Base-by-base conservation (phyloP, 2,113 vertebrate species). In the Pelvicachromis taeniatus region DNA sequence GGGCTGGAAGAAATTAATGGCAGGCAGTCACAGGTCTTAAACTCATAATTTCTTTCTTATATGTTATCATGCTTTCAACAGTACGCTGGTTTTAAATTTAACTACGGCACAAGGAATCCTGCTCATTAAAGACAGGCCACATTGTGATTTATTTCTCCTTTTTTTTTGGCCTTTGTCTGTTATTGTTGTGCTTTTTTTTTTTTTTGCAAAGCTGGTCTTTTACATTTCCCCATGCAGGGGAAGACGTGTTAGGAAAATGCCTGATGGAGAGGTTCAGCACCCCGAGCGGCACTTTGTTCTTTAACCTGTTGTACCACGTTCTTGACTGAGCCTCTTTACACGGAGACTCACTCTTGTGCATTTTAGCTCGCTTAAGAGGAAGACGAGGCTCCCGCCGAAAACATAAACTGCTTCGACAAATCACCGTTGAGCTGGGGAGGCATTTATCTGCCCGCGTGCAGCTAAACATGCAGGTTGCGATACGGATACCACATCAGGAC, bases 1-100 rank as follows among this genome's bases (percentile, higher is more conserved):
- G 89, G 82, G 81, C 85, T 77, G 78, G 59, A 61, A 73, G 88
- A 92, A 94, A 95, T 91, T 82, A 92, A 91, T 85, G 89, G 85
- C 84, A 91, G 89, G 53, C 81, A 45, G 77, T 52, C 68, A 75
- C 68, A 75, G 82, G 83, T 79, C 85, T 93, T 59, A 52, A 81
- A 61, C 81, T 81, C 40, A 90, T 87, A 17, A 88, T 84, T 91
- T 91, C 85, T 70, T 86, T 85, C 81, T 80, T 11, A 7, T 73
- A 50, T 56, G 50, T 86, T 78, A 83, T 89, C 50, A 55, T 38
- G 11, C 45, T 82, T 80, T 58, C 26, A 52, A 73, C 84, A 26
- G 45, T 35, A 23, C 2, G 2, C 42, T 35, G 48, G 35, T 19
- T 55, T 80, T 9, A 56, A 42, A 81, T 78, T 50, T 73, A 42